Percentiles rank a stretch among this genome's conserved stretches.
These are phyloP conservation scores for Scytalopus superciliaris DNA, from an alignment of 2,113 vertebrate genomes.

Conservation along the genomic window DNA sequence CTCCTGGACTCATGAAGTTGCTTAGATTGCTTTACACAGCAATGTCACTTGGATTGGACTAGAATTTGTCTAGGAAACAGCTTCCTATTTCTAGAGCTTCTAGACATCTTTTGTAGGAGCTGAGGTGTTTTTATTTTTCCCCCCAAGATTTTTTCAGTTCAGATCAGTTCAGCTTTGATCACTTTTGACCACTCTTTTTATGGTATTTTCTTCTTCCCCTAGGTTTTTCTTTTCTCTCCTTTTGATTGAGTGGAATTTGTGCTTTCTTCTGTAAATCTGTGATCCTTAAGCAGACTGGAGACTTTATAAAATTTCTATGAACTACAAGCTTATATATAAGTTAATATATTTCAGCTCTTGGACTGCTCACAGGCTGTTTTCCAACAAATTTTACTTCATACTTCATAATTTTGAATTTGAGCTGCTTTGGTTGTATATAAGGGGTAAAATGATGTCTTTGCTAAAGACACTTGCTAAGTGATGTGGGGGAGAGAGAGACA, in stretches of 20 bases:
- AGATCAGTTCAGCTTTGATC: constrained; percentile 9
- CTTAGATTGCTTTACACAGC: not conserved
- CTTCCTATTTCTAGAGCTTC: not conserved
- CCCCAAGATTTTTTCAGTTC: not conserved
- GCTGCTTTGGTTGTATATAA: not conserved
- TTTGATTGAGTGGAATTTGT: constrained; percentile 17
- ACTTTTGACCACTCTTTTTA: constrained; percentile 19
- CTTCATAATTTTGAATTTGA: not conserved
- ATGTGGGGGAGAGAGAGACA: not conserved
- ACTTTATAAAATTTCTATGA: constrained; percentile 9
- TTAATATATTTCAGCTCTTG: not conserved
- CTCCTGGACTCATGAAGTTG: not conserved
- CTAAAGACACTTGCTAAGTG: not conserved
- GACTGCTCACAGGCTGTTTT: not conserved
- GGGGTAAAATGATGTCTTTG: not conserved
- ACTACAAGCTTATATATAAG: not conserved
- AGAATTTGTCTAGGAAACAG: not conserved
- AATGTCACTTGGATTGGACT: not conserved
- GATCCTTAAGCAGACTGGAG: not conserved
- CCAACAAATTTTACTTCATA: not conserved
- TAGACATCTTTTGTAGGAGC: not conserved
- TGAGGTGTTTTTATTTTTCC: not conserved
- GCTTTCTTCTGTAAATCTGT: constrained; percentile 2
- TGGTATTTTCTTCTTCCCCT: not conserved
- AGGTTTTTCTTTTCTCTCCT: not conserved